phyloP scores from a whole-genome alignment of 2,797 vertebrate genomes.

The Cryptoblepharus egeriae region DNA sequence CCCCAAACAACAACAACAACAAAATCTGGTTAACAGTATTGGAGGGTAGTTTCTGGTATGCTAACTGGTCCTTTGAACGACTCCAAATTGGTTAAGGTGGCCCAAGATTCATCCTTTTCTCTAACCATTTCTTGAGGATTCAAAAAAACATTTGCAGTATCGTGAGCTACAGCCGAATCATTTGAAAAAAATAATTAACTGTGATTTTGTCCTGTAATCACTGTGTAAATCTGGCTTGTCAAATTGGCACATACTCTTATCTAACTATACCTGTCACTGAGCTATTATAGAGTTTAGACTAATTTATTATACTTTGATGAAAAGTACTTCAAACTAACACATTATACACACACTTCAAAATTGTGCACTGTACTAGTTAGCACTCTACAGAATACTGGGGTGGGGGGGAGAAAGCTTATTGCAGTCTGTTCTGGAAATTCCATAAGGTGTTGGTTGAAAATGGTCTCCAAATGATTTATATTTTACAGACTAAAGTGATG shows the following conservation, averaged over 20 bases:
- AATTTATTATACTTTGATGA: not conserved
- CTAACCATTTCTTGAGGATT: not conserved
- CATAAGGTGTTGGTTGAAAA: not conserved
- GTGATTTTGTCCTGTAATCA: not conserved
- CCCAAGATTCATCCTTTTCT: not conserved
- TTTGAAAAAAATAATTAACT: not conserved
- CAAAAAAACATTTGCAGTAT: not conserved
- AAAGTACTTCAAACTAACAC: not conserved
- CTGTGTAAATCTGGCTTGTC: not conserved
- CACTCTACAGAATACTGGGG: not conserved
- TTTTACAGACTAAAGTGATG: not conserved
- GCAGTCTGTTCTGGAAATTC: slow-evolving; percentile 21
- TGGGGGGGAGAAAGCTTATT: not conserved
- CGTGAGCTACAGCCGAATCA: not conserved
- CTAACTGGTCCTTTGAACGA: not conserved
- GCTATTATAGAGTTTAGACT: not conserved
- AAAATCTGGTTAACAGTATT: too few relatives aligned
- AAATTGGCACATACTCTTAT: not conserved
- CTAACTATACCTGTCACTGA: not conserved
- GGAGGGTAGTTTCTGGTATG: not conserved
- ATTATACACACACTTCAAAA: not conserved
- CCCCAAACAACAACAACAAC: too few relatives aligned
- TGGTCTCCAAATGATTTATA: slow-evolving; percentile 14
- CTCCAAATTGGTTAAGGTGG: not conserved
- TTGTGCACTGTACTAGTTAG: not conserved